Evolutionary conservation across 2,113 vertebrate genomes (phyloP), one percentile per base, ranked within the genome.

Genomic region (Plotosus lineatus): DNA sequence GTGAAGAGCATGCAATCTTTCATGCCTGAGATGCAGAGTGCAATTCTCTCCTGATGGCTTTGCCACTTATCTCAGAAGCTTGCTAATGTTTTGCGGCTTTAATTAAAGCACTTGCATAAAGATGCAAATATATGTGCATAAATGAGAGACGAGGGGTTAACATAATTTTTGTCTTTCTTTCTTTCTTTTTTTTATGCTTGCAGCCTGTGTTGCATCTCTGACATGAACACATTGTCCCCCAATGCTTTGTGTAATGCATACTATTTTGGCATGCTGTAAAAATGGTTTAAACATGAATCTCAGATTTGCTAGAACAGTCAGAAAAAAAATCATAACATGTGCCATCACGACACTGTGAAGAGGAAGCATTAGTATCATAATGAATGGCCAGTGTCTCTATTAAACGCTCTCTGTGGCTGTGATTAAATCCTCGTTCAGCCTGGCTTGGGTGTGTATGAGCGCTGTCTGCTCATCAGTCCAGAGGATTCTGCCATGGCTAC

Each of bases 81-180:
- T 84, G 82, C 85, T 85, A 88, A 85, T 86, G 83, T 88, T 90
- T 90, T 83, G 85, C 86, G 88, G 85, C 83, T 83, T 82, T 92
- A 89, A 92, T 93, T 90, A 91, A 93, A 91, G 88, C 55, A n/a
- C 82, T 88, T 91, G 90, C 88, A 92, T 92, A 85, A 92, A 91
- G 85, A 92, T 92, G 90, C 89, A 91, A 92, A 93, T 91, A 88
- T 90, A 91, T 92, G 88, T 91, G 89, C 89, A 92, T 92, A 89
- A 89, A 91, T 88, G 56, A 79, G 75, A 28, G 75, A 50, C 26
- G 8, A 44, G 76, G 87, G 55, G 74, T 68, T 85, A 89, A 86
- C 86, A 85, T 79, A 85, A 86, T 84, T 81, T 51, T 40, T 86
- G 79, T 86, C 53, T 50, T 51, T 38, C 3, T 50, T 31, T 51